These are phyloP conservation scores for Acleris holmiana DNA, from an alignment of 2,888 invertebrate species.

Conservation along the genomic window DNA sequence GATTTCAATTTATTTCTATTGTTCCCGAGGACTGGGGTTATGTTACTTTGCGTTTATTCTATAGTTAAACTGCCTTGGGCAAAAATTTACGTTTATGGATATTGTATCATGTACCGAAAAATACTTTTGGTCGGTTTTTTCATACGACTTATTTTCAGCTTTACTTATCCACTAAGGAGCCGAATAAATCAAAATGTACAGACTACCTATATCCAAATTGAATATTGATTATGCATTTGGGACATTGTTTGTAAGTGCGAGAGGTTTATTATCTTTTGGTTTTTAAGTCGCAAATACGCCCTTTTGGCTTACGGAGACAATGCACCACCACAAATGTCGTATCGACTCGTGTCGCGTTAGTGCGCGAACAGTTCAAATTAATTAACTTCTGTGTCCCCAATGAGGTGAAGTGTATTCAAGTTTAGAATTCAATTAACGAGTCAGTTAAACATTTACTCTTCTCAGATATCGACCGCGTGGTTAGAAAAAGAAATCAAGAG, in stretches of 20 bases:
- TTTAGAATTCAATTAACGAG: slow-evolving; percentile 64
- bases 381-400: slow-evolving; percentile 65
- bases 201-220: neutral
- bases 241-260: no score
- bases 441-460: slow-evolving; percentile 41
- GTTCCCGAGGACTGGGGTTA: slow-evolving; percentile 44
- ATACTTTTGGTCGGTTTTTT: no score
- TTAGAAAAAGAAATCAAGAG: slow-evolving; percentile 1
- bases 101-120: no score
- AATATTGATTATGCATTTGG: neutral
- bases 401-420: slow-evolving; percentile 57
- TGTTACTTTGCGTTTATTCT: slow-evolving; percentile 49
- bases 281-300: no score
- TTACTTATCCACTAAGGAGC: no score
- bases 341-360: slow-evolving; percentile 29
- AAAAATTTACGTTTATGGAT: neutral
- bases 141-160: no score
- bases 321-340: slow-evolving; percentile 16
- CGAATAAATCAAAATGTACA: neutral
- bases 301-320: no score
- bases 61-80: slow-evolving; percentile 45
- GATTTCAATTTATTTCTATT: slow-evolving; percentile 58
- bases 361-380: slow-evolving; percentile 54
- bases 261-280: no score
- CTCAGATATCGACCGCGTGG: slow-evolving; percentile 7